Conservation (phyloP, 2,113 vertebrate genomes). For the Serilophus lunatus region DNA sequence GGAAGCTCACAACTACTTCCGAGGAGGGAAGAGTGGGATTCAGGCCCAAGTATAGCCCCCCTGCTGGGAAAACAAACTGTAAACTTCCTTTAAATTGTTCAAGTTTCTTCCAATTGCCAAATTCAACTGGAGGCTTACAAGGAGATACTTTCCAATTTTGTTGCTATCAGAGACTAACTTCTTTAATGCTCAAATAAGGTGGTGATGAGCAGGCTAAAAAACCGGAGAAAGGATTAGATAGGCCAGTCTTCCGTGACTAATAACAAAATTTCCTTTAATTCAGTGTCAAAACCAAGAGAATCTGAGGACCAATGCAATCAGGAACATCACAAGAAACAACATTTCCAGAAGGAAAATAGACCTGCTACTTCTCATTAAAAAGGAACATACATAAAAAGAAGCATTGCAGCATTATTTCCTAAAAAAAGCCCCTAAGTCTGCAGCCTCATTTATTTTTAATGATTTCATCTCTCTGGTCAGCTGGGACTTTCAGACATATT, state of each 20-base stretch:
- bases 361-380: neutral
- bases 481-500: neutral
- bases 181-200: neutral
- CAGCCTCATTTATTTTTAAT: neutral
- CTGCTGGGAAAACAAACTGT: neutral
- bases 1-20: neutral
- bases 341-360: neutral
- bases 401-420: neutral
- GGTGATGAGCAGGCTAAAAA: neutral
- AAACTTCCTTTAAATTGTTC: neutral
- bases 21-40: accelerated
- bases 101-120: neutral
- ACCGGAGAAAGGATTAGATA: neutral
- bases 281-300: neutral
- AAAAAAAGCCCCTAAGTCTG: neutral
- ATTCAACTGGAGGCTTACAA: neutral
- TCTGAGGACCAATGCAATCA: neutral
- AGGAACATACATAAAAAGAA: neutral
- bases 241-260: neutral
- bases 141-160: neutral
- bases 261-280: neutral
- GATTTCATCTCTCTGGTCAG: slow-evolving; percentile 8
- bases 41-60: neutral
- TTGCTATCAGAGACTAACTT: neutral
- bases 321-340: neutral